Evolutionary conservation across 1,140 invertebrate species (phyloP), one percentile per base, ranked within the genome.

Genomic region (Caenorhabditis inopinata): DNA sequence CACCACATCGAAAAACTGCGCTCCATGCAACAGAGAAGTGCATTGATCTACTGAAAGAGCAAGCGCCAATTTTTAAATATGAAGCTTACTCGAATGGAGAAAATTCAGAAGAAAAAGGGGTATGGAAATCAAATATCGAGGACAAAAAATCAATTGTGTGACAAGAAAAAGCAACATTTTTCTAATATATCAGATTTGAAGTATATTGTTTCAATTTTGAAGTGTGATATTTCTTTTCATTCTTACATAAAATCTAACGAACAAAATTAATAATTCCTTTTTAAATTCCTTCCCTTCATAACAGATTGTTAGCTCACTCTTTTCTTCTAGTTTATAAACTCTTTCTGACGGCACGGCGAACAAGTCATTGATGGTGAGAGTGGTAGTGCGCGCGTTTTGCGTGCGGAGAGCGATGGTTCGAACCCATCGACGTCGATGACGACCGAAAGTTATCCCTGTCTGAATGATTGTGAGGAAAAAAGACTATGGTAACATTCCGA

Each of bases 1-100:
- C 95, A 12, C 92, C 93, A 0, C 96, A 97, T 88, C 91, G 96
- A 74, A 89, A 91, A 80, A 94, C 94, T 78, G 93, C 94, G 5
- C 89, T 97, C 5, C 91, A 93, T 85, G 94, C 95, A 45, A 93
- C 95, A 0, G 91, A 93, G 53, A 93, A 91, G 90, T 93, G 93
- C 78, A 95, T 98, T 78, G 93, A 97, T 38, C 38, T 68, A 27
- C 38, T 68, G 32, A 68, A 68, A 21, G 32, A 68, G 11, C 32
- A 68, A 21, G 58, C 58, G 6, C 58, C 58, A 25, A 68, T 68
- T 9, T 68, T 68, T 25, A 68, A 68, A 68, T 68, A 68, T 21
- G 58, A 68, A 68, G 58, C 35, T 9, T 68, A 68, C 27, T 68
- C 58, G n/a, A 68, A 68, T 68, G 58, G 58, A 68, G 58, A 58